phyloP scores from a whole-genome alignment of 2,113 vertebrate genomes.

The Phycodurus eques region DNA sequence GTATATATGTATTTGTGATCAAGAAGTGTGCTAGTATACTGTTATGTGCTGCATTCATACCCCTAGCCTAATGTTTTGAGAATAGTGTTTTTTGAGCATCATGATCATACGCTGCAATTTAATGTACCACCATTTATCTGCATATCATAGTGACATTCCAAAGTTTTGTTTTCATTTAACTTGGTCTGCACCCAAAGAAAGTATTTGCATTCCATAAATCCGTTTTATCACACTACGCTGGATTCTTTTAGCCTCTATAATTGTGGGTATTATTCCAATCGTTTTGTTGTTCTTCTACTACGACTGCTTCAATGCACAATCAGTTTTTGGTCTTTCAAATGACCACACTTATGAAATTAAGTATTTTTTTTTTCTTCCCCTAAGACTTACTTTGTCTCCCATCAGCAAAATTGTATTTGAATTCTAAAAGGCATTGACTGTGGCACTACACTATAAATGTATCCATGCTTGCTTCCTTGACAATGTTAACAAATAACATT shows the following conservation, averaged over 20 bases:
- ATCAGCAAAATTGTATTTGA: background rate
- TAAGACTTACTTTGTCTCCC: no score
- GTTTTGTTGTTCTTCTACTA: no score
- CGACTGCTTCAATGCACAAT: no score
- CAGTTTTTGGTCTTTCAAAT: no score
- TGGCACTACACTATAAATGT: background rate
- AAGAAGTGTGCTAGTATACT: background rate
- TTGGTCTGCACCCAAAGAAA: constrained; percentile 1
- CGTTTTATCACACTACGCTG: background rate
- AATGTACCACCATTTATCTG: background rate
- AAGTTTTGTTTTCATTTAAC: background rate
- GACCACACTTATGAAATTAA: no score
- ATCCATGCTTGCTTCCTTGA: constrained; percentile 13
- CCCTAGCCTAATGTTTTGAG: background rate
- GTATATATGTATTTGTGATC: background rate
- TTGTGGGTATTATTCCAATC: no score
- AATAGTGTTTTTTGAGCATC: background rate
- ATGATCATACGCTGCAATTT: background rate
- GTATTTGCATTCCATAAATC: constrained; percentile 4
- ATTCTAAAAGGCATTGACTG: constrained; percentile 3
- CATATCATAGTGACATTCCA: constrained; percentile 4
- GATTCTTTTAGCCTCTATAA: no score
- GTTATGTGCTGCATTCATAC: background rate
- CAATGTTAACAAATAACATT: constrained; percentile 26
- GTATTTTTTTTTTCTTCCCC: no score